Evolutionary conservation across 2,888 invertebrate genomes (phyloP), one percentile per base, ranked within the genome.

Genomic region (Seladonia tumulorum): DNA sequence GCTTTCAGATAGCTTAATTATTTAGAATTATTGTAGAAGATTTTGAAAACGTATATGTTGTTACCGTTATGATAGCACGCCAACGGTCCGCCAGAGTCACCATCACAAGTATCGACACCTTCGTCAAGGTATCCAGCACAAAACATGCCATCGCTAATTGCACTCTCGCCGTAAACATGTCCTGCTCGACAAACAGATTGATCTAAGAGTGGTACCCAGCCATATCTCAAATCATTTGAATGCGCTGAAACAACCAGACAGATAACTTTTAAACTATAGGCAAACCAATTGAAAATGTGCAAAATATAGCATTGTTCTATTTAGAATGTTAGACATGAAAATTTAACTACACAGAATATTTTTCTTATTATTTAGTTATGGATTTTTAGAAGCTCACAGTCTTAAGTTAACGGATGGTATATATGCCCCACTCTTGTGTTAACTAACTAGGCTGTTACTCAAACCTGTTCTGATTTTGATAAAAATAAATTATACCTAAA

Each of bases 21-120:
- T 60, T 25, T 42, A 22, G 8, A n/a, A 42, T 16, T 53, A 57
- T 42, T 39, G 7, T 35, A 18, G 16, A 22, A 39, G 10, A 68
- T 39, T 8, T 39, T 22, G 8, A 66, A 68, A 7, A 25, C 5
- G 18, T n/a, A 1, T 53, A 10, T 53, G 2, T 70, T 10, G 18
- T 93, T 95, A 97, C 97, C 96, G 88, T 96, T 95, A 90, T 96
- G 95, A 85, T 96, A 94, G 93, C 98, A 98, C 72, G 97, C 97
- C 39, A 98, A 95, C 12, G 98, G 98, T n/a, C 98, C 98, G 42
- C 98, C 98, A 60, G 97, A 97, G 94, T 98, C 98, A 2, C 98
- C 98, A 93, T 98, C 97, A 91, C 98, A 98, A 16, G 98, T 96
- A 94, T 98, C 98, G 0, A 97, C 96, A 53, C 97, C 97, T 80